Conservation (phyloP, 2,113 vertebrate genomes). For the Eclectus roratus region DNA sequence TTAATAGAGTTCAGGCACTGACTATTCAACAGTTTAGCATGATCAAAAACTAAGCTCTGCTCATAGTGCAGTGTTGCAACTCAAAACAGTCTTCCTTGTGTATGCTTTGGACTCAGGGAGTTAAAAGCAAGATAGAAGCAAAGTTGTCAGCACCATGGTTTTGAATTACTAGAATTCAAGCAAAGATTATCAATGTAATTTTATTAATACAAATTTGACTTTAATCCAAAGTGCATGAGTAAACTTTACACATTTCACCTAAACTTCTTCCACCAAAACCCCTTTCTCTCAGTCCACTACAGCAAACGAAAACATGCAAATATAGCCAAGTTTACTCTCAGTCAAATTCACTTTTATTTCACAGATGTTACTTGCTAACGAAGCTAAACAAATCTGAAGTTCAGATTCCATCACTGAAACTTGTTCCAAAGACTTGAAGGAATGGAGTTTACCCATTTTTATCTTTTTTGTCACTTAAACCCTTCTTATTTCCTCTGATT, state of each 20-base stretch:
- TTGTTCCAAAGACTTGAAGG: background rate
- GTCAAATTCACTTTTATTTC: conserved; percentile 50
- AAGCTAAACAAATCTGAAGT: background rate
- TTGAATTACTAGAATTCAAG: background rate
- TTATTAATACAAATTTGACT: background rate
- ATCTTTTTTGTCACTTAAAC: background rate
- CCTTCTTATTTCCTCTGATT: background rate
- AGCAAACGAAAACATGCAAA: background rate
- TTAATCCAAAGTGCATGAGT: background rate
- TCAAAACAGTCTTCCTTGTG: background rate
- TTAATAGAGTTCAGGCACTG: background rate
- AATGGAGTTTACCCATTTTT: background rate
- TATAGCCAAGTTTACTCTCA: background rate
- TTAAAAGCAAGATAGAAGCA: background rate
- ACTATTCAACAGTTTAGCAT: background rate
- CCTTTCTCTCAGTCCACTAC: background rate
- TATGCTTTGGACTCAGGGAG: background rate
- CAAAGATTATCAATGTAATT: background rate
- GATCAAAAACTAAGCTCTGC: background rate
- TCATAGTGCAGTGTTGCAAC: background rate
- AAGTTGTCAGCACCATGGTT: background rate
- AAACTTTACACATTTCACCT: background rate
- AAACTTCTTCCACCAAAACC: background rate
- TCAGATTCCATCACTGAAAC: background rate
- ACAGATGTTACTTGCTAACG: background rate